phyloP scores from a whole-genome alignment of 2,888 invertebrate species.

The Adineta ricciae region DNA sequence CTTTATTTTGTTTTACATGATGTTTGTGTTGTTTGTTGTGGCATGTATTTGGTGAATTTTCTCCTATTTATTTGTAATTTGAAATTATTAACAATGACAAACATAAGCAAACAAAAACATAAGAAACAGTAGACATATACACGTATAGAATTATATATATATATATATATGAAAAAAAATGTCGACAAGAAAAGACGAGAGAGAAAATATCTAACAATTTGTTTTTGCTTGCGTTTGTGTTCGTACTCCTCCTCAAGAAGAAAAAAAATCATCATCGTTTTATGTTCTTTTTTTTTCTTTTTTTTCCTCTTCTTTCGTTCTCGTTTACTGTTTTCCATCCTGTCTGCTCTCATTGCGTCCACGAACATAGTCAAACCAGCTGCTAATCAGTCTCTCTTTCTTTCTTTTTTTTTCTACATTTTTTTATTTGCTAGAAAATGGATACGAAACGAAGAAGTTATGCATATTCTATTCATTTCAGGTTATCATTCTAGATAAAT shows the following conservation, averaged over 20 bases:
- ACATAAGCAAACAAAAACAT: not conserved
- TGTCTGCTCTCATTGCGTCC: not conserved
- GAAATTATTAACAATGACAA: not conserved
- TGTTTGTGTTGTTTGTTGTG: conserved; percentile 71
- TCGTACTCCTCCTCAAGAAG: not conserved
- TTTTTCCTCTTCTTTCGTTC: not conserved
- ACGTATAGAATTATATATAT: not conserved
- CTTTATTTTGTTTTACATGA: conserved; percentile 66
- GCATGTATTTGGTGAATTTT: conserved; percentile 62
- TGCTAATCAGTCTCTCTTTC: not conserved
- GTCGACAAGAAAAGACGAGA: not conserved
- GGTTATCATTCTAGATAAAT: not conserved
- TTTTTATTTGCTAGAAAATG: not conserved
- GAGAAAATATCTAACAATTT: not conserved
- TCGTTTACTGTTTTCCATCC: conserved; percentile 1
- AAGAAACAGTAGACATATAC: not conserved
- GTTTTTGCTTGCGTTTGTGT: not conserved
- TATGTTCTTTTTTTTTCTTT: not conserved
- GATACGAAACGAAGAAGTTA: not conserved
- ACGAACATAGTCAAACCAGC: not conserved
- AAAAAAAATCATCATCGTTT: conserved; percentile 11
- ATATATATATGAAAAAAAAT: not conserved
- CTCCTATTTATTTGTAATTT: conserved; percentile 46
- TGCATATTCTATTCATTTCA: not conserved
- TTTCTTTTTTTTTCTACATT: not conserved